These are phyloP conservation scores for Lycaena phlaeas DNA, from an alignment of 2,888 invertebrate species.

Conservation along the genomic window DNA sequence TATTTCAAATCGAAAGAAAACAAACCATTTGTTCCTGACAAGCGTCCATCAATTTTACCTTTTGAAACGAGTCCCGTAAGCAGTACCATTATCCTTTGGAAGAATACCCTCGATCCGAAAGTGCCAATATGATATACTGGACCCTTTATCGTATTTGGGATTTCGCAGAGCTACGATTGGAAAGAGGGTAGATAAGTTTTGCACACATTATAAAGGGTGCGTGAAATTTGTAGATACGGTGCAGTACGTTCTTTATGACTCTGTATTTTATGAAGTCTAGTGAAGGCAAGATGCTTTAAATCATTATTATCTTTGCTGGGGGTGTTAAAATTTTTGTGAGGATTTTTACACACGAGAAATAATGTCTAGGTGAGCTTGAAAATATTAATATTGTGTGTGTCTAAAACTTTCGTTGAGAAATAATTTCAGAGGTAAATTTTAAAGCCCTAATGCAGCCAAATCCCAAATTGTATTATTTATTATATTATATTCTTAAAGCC, in stretches of 20 bases:
- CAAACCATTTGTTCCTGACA: conserved; percentile 28
- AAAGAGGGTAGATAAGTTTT: conserved; percentile 57
- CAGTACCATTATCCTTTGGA: conserved; percentile 41
- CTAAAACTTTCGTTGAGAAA: no score
- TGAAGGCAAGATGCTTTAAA: neutral
- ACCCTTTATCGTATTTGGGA: conserved; percentile 42
- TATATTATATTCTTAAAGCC: no score
- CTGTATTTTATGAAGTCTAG: conserved; percentile 2
- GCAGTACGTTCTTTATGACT: conserved; percentile 32
- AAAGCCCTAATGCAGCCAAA: no score
- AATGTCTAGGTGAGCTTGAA: no score
- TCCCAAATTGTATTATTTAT: no score
- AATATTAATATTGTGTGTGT: no score
- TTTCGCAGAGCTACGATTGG: conserved; percentile 28
- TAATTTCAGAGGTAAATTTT: no score
- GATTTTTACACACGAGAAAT: no score
- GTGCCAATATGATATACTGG: conserved; percentile 67
- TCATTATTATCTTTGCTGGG: conserved; percentile 5
- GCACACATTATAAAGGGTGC: conserved; percentile 60
- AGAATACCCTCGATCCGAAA: conserved; percentile 50
- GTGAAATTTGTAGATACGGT: conserved; percentile 61
- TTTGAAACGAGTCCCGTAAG: conserved; percentile 22
- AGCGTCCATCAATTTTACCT: conserved; percentile 30
- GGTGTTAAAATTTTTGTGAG: no score
- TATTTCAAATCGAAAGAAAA: conserved; percentile 14